Conservation (phyloP, 64 coral and sea anemone genomes). For the Montipora foliosa region DNA sequence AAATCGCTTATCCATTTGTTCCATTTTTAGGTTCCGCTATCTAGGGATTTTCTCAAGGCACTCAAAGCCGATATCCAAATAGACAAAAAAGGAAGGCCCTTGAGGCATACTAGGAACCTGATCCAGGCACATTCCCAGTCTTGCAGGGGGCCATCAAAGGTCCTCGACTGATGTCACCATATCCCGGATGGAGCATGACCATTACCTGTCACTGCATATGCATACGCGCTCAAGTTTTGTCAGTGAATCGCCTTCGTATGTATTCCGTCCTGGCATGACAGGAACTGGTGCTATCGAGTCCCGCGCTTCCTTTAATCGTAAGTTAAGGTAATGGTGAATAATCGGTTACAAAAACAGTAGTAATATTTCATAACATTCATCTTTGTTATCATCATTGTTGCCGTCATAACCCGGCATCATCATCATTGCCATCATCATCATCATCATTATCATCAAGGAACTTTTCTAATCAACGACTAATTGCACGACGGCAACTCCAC, state of each 20-base stretch:
- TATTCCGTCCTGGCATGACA: slow-evolving; percentile 54
- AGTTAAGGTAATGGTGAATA: slow-evolving; percentile 36
- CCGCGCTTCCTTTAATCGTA: slow-evolving; percentile 36
- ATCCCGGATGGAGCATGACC: slow-evolving; percentile 36
- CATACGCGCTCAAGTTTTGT: slow-evolving; percentile 65
- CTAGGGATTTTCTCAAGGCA: slow-evolving; percentile 77
- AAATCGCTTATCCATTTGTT: not conserved
- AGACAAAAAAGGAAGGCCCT: slow-evolving; percentile 76
- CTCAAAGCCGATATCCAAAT: slow-evolving; percentile 47
- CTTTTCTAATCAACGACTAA: too few relatives aligned
- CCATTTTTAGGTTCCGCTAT: slow-evolving; percentile 60
- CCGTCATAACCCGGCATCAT: too few relatives aligned
- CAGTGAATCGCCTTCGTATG: slow-evolving; percentile 64
- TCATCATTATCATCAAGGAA: too few relatives aligned
- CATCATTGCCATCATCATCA: too few relatives aligned
- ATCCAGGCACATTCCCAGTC: slow-evolving; percentile 27
- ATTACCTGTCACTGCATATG: slow-evolving; percentile 67
- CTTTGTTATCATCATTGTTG: too few relatives aligned
- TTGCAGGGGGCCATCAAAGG: slow-evolving; percentile 11
- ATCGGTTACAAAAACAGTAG: too few relatives aligned
- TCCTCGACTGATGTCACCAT: slow-evolving; percentile 11
- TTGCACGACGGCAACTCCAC: too few relatives aligned
- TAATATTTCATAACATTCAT: too few relatives aligned
- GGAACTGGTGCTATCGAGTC: slow-evolving; percentile 56
- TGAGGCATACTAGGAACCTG: slow-evolving; percentile 67